These are phyloP conservation scores for Hycleus phaleratus DNA, from an alignment of 1,140 invertebrate genomes.

Conservation along the genomic window DNA sequence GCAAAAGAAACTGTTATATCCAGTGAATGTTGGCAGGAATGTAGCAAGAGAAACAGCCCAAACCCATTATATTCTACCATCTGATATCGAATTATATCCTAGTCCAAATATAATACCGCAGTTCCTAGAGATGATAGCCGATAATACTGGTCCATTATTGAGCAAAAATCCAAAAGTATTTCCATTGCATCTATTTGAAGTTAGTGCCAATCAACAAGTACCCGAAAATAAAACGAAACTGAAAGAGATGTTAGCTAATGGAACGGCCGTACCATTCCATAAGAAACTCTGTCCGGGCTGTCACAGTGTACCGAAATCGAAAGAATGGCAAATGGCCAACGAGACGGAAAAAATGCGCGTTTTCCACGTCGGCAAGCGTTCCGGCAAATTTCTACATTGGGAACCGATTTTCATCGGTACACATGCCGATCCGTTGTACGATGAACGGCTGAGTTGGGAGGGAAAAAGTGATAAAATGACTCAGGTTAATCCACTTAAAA, in stretches of 20 bases:
- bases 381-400: slow-evolving; percentile 74
- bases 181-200: slow-evolving; percentile 76
- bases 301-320: slow-evolving; percentile 77
- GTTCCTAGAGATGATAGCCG: slow-evolving; percentile 75
- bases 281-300: slow-evolving; percentile 82
- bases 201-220: slow-evolving; percentile 60
- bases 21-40: slow-evolving; percentile 82
- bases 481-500: slow-evolving; percentile 52
- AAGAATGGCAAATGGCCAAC: slow-evolving; percentile 69
- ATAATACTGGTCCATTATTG: slow-evolving; percentile 56
- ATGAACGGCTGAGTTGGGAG: slow-evolving; percentile 81
- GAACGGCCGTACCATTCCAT: slow-evolving; percentile 82
- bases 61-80: slow-evolving; percentile 77
- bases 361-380: slow-evolving; percentile 77
- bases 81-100: slow-evolving; percentile 83
- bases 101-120: slow-evolving; percentile 66
- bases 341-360: slow-evolving; percentile 64
- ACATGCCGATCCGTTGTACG: slow-evolving; percentile 79
- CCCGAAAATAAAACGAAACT: slow-evolving; percentile 69
- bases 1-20: slow-evolving; percentile 73
- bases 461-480: slow-evolving; percentile 92
- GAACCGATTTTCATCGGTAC: slow-evolving; percentile 86
- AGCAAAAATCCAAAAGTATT: slow-evolving; percentile 68
- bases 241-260: slow-evolving; percentile 64
- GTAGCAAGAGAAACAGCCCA: slow-evolving; percentile 72